Evolutionary conservation across 2,888 invertebrate genomes (phyloP).

Genomic region (Neoascia interrupta): DNA sequence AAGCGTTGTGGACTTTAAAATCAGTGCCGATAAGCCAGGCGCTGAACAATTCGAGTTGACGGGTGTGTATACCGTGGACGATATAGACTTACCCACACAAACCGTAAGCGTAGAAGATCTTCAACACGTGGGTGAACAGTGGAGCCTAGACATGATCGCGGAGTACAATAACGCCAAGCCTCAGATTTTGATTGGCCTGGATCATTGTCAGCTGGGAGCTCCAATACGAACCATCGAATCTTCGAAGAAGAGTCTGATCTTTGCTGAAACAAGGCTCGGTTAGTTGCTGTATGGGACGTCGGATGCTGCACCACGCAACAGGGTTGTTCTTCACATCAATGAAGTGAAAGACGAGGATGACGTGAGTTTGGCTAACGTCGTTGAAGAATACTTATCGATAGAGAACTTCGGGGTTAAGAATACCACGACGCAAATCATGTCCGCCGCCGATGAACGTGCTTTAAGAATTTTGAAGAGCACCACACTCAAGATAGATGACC

Average conservation of each 20-base stretch:
- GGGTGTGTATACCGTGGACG: not conserved
- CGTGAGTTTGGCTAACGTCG: not conserved
- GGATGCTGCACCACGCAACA: not conserved
- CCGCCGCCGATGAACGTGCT: not conserved
- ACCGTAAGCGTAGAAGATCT: not conserved
- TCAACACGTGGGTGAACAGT: not conserved
- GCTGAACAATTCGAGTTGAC: not conserved
- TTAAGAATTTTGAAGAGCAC: not conserved
- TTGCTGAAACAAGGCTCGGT: slow-evolving; percentile 14
- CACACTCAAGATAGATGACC: not conserved
- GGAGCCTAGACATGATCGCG: not conserved
- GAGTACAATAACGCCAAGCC: slow-evolving; percentile 4
- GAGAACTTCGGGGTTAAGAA: slow-evolving; percentile 23
- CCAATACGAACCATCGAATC: slow-evolving; percentile 2
- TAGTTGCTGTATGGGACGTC: slow-evolving; percentile 2
- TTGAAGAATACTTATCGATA: slow-evolving; percentile 5
- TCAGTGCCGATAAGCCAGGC: not conserved
- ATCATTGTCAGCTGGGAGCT: not conserved
- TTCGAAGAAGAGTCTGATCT: not conserved
- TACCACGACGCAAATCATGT: not conserved
- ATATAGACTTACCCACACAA: not conserved
- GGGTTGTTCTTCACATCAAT: too few relatives aligned
- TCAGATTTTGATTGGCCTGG: not conserved
- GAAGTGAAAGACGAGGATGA: not conserved
- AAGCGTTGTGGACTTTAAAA: slow-evolving; percentile 50